Base-by-base conservation (phyloP, 2,797 vertebrate genomes). In the Thamnophis elegans region DNA sequence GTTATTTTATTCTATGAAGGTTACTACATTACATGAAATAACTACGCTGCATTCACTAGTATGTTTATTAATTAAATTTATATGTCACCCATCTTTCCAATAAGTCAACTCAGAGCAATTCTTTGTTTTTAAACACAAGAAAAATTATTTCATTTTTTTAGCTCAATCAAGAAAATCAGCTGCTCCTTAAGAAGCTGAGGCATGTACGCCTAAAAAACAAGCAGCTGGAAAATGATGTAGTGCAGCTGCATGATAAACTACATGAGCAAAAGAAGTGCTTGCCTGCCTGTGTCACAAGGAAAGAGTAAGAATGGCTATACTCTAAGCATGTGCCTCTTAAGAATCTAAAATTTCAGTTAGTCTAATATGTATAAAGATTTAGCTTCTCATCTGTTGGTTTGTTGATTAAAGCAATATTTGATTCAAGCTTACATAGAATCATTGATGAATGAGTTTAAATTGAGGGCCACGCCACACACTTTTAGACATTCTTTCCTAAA, bases 111-210 rank as follows among this genome's bases (percentile, higher is more conserved):
- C 28, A 68, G 62, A 62, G 28, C 62, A 68, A 68, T 13, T 73
- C 14, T 73, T 20, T 88, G n/a, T 91, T 62, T 28, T 51, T 82
- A 59, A 89, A 4, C 11, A n/a, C 92, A 47, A 51, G 36, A 93
- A 32, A 2, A 2, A 2, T 86, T 62, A 88, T 94, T 3, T 94
- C 93, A 26, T 91, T 94, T 95, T 59, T 95, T 73, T 91, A 97
- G 97, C 96, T 97, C 88, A 93, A 55, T 92, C 96, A 95, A 93
- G 97, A 97, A 94, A 97, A 97, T 36, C 96, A 97, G 28, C 95
- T 94, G 4, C 92, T 97, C 92, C 89, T 95, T 54, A 97, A 96
- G 95, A 97, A 96, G 73, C 4, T 97, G 95, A 97, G 94, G 95
- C 96, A 95, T 13, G 92, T 96, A 0, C 95, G 95, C 2, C 22